phyloP scores from a whole-genome alignment of 2,888 invertebrate genomes.

The Dryococelus australis region DNA sequence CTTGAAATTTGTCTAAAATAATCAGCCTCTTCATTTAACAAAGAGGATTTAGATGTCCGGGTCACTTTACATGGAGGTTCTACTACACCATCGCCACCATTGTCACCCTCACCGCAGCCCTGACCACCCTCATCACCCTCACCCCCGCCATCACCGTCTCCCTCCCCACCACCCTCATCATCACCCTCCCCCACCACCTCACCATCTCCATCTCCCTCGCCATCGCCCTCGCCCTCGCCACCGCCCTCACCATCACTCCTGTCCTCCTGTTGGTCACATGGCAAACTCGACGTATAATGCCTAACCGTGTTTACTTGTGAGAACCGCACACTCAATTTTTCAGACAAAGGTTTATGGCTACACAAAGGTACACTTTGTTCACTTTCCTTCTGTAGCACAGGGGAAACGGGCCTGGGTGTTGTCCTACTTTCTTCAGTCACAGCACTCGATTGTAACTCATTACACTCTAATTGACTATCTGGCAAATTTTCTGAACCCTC shows the following conservation, averaged over 20 bases:
- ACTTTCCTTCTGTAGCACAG: conserved; percentile 1
- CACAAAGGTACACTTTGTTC: conserved; percentile 16
- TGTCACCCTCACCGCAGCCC: too few relatives aligned
- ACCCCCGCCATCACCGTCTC: too few relatives aligned
- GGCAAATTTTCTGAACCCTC: conserved; percentile 17
- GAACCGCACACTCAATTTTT: not conserved
- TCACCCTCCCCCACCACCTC: not conserved
- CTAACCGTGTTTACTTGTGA: not conserved
- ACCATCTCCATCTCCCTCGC: not conserved
- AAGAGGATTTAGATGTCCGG: conserved; percentile 16
- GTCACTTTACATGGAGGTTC: not conserved
- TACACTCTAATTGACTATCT: not conserved
- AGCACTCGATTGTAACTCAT: not conserved
- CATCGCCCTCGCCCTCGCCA: too few relatives aligned
- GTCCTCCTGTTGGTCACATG: not conserved
- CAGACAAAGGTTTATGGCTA: not conserved
- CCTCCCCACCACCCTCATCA: too few relatives aligned
- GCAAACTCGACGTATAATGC: not conserved
- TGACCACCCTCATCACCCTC: too few relatives aligned
- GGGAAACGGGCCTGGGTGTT: not conserved
- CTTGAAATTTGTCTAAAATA: conserved; percentile 13
- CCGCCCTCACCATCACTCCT: not conserved
- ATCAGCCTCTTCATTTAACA: not conserved
- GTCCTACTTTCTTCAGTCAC: conserved; percentile 17
- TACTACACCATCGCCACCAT: not conserved